phyloP scores from a whole-genome alignment of 2,113 vertebrate species.

The Pagrus major region DNA sequence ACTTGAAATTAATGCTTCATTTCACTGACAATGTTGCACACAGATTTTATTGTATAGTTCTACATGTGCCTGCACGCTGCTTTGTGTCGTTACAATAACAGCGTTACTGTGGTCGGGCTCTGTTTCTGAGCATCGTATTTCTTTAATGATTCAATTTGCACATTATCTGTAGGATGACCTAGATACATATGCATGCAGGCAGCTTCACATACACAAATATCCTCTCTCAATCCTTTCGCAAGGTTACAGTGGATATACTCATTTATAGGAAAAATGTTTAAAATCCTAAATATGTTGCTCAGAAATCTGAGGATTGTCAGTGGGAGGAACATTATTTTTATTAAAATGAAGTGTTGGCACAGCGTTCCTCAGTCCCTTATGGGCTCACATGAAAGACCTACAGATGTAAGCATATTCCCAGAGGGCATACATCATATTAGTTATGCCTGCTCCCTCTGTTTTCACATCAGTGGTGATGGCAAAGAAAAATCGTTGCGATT shows the following conservation, averaged over 20 bases:
- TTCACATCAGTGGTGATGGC: conserved; percentile 54
- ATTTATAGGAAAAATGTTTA: background rate
- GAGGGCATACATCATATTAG: conserved; percentile 48
- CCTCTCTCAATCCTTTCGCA: conserved; percentile 58
- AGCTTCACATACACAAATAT: conserved; percentile 69
- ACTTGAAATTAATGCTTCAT: conserved; percentile 27
- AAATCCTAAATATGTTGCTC: background rate
- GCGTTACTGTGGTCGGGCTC: conserved; percentile 27
- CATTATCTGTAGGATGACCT: conserved; percentile 74
- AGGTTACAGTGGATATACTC: conserved; percentile 6
- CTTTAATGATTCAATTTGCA: conserved; percentile 70
- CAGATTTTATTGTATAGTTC: conserved; percentile 4
- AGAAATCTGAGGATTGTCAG: background rate
- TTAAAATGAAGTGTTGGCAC: background rate
- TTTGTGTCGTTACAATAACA: conserved; percentile 25
- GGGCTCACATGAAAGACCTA: conserved; percentile 52
- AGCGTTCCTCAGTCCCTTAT: conserved; percentile 5
- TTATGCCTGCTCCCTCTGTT: conserved; percentile 47
- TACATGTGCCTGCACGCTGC: background rate
- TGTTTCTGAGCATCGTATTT: conserved; percentile 72
- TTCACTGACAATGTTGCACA: conserved; percentile 25
- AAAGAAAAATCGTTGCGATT: conserved; percentile 13
- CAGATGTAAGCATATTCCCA: conserved; percentile 49
- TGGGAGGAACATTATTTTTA: background rate
- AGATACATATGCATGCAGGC: conserved; percentile 68